Base-by-base conservation (phyloP, 2,113 vertebrate species). In the Zapus hudsonius region DNA sequence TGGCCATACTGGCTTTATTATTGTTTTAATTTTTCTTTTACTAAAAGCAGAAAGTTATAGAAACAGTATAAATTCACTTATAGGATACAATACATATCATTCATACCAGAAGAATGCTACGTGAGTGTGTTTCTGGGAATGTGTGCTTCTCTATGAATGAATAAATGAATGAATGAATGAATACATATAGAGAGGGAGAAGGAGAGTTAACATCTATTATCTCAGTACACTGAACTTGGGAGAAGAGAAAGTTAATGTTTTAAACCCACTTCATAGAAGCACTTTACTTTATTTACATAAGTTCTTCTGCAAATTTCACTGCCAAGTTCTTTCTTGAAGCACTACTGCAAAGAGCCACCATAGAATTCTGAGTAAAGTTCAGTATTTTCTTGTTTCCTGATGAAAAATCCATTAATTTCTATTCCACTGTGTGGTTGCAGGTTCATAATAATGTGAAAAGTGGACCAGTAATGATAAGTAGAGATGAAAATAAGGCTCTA, bases 351-450 rank as follows among this genome's bases (percentile, higher is more conserved):
- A 70, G 84, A 75, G 92, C 87, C 96, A 96, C 96, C 86, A 85
- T 94, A 96, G 94, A 94, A 94, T 95, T 96, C 92, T 96, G 85
- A 96, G 95, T 97, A 97, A 96, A 95, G 96, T 97, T 97, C 96
- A 96, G 40, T 66, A 40, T 38, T 70, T 76, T 47, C n/a, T 94
- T 84, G 36, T 89, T 67, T 31, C 57, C 80, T 92, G 89, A 93
- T 76, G 96, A 73, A 95, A 94, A 96, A 97, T 94, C 94, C 91
- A 96, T 93, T 96, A 93, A 86, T 95, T 97, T 91, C 72, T 38
- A 63, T 95, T 96, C 96, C 61, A 33, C 82, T 94, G 59, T 87
- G 12, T 57, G 55, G 36, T 90, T 94, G 93, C 61, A 69, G 95
- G 92, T 93, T 97, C 74, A 69, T 88, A 84, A 52, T 75, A 94